These are phyloP conservation scores for Agapostemon virescens DNA, from an alignment of 2,888 invertebrate genomes.

Conservation along the genomic window DNA sequence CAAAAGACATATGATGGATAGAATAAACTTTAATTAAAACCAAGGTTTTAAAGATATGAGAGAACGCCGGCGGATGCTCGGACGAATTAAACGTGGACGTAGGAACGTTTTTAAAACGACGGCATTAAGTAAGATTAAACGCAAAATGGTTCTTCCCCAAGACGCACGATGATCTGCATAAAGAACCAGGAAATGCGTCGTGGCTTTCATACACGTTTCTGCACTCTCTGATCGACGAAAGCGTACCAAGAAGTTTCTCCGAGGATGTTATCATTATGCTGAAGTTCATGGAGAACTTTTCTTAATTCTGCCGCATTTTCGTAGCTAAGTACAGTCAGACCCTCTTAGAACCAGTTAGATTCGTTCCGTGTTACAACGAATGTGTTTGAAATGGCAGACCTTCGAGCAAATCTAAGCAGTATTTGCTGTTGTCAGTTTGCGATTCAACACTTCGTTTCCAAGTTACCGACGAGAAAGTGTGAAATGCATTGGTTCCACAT, in stretches of 20 bases:
- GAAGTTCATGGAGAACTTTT: background rate
- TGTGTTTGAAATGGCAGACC: too few species aligned
- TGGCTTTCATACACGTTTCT: background rate
- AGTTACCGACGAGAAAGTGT: too few species aligned
- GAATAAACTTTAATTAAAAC: slow-evolving; percentile 65
- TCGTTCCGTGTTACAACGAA: too few species aligned
- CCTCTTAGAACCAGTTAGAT: too few species aligned
- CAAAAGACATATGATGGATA: slow-evolving; percentile 57
- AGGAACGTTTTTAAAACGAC: slow-evolving; percentile 7
- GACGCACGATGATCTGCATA: background rate
- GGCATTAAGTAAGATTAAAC: slow-evolving; percentile 42
- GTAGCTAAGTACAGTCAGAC: too few species aligned
- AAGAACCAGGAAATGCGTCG: background rate
- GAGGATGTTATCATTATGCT: background rate
- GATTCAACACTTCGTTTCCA: too few species aligned
- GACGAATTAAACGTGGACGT: slow-evolving; percentile 48
- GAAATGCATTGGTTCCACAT: too few species aligned
- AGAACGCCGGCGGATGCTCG: slow-evolving; percentile 20
- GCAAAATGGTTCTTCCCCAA: background rate
- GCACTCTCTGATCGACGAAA: background rate
- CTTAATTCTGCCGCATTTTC: too few species aligned
- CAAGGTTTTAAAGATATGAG: slow-evolving; percentile 44
- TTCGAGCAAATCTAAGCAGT: too few species aligned
- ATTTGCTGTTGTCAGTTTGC: too few species aligned
- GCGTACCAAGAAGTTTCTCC: background rate